Base-by-base conservation (phyloP, 2,113 vertebrate species). In the Ceyx melanurus region DNA sequence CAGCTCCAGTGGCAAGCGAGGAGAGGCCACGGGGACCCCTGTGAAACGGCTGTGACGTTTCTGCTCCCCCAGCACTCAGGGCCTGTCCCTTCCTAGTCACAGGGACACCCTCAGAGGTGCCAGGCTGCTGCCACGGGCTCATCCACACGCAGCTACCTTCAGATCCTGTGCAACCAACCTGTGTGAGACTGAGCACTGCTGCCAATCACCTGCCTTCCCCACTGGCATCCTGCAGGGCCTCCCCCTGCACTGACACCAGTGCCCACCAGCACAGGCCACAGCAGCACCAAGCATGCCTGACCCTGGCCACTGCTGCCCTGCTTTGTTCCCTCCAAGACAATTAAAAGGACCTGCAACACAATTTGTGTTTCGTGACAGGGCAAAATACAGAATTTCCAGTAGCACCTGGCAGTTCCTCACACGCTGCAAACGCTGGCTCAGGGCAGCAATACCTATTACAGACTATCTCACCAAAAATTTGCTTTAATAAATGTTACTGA, bases 71-170 rank as follows among this genome's bases (percentile, higher is more conserved):
- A 75, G 77, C 23, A 51, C 57, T 25, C 26, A 4, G 28, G 35
- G 67, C 26, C 50, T 58, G 26, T 26, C 17, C 33, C 68, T 18
- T 26, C 37, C 26, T 16, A 21, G 42, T 31, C 3, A 1, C 37
- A 10, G 11, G 2, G 67, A 17, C 15, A 54, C 18, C 33, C 26
- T 15, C 10, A 28, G 53, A n/a, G 6, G n/a, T 5, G 43, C 18
- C 51, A 46, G 54, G 33, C 68, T 31, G 33, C 75, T 81, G 50
- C 33, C 54, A 16, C 0, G 3, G 3, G 26, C 22, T 54, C 31
- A 12, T 1, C 10, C 40, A 31, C 0, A 0, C 6, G 25, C 58
- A 46, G 42, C 9, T 5, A 22, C 7, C 25, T 60, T 11, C 7
- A 13, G 19, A 13, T 19, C 60, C 54, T 40, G 37, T 26, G 51